A percentile compares a stretch with the other conserved stretches of the same genome.
Evolutionary conservation across 2,113 vertebrate genomes (phyloP).

Genomic region (Hippopotamus amphibius): DNA sequence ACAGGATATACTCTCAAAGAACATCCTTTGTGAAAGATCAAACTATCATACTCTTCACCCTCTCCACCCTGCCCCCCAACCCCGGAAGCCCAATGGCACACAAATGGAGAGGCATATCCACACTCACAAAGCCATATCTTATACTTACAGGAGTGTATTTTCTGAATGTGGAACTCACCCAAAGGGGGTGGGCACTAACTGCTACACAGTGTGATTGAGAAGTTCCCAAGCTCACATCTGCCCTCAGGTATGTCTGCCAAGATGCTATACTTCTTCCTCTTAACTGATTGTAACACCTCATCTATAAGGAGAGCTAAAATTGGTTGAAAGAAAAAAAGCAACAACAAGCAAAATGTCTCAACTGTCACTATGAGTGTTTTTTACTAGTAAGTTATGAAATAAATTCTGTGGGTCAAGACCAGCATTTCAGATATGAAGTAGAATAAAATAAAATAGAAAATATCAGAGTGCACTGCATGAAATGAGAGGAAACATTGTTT

Average conservation of each 20-base stretch:
- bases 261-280: not conserved
- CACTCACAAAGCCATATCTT: not conserved
- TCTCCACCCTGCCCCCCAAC: not conserved
- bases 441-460: constrained; percentile 20
- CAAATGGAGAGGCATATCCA: not conserved
- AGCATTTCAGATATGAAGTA: constrained; percentile 15
- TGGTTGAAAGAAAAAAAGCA: not conserved
- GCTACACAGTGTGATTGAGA: not conserved
- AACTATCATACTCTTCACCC: not conserved
- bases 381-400: constrained; percentile 9
- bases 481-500: constrained; percentile 7
- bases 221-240: not conserved
- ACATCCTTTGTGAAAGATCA: constrained; percentile 73
- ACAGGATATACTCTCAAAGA: constrained; percentile 67
- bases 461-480: not conserved
- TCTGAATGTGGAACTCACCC: not conserved
- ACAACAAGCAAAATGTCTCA: not conserved
- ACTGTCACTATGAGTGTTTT: not conserved
- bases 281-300: not conserved
- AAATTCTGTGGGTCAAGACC: not conserved
- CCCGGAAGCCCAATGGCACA: not conserved
- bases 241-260: not conserved
- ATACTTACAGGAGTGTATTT: not conserved
- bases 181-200: not conserved
- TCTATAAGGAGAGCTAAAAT: not conserved